Evolutionary conservation across 2,888 invertebrate genomes (phyloP).

Genomic region (Drosophila mettleri): DNA sequence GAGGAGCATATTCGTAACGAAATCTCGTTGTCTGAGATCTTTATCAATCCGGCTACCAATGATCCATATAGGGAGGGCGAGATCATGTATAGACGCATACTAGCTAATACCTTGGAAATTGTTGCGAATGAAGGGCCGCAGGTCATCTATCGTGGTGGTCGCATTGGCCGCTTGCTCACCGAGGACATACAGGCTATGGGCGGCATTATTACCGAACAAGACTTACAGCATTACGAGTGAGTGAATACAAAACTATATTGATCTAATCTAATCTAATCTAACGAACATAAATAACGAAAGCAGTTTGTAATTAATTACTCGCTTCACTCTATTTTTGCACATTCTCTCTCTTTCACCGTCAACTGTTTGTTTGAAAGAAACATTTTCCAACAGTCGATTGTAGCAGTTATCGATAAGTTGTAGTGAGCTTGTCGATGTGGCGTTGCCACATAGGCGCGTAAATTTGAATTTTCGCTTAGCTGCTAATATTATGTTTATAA

Average conservation of each 20-base stretch:
- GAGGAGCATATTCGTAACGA: constrained; percentile 87
- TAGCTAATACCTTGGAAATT: constrained; percentile 89
- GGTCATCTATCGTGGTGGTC: constrained; percentile 92
- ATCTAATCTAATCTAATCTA: not conserved
- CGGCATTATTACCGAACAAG: constrained; percentile 92
- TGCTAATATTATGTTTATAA: not conserved
- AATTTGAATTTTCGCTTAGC: not conserved
- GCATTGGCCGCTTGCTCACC: constrained; percentile 87
- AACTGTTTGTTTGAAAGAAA: not conserved
- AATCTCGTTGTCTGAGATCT: constrained; percentile 87
- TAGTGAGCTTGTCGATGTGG: not conserved
- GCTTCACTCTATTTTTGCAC: no score
- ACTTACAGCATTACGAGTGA: constrained; percentile 90
- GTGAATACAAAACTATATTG: no score
- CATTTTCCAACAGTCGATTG: not conserved
- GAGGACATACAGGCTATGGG: constrained; percentile 89
- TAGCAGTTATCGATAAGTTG: not conserved
- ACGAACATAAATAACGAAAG: no score
- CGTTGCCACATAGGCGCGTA: not conserved
- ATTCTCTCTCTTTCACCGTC: not conserved
- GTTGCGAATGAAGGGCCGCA: constrained; percentile 89
- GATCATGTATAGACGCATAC: constrained; percentile 87
- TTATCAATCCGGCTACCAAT: constrained; percentile 87
- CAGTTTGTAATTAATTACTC: no score
- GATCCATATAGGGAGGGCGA: constrained; percentile 86